Conservation (phyloP, 2,113 vertebrate genomes). For the Triplophysa dalaica region DNA sequence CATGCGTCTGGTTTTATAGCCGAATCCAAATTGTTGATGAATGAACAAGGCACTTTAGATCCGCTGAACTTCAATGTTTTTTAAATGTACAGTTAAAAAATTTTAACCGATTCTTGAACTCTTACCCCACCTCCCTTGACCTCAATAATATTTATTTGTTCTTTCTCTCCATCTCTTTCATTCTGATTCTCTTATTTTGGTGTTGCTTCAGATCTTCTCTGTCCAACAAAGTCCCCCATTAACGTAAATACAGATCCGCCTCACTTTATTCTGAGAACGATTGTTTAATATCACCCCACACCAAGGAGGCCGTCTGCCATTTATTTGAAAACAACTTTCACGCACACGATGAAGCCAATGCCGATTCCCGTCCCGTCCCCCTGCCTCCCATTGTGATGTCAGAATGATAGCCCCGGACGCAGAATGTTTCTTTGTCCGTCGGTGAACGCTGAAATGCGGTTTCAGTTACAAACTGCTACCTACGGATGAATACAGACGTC, state of each 20-base stretch:
- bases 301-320: not conserved
- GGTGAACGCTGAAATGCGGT: too few relatives aligned
- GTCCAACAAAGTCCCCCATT: not conserved
- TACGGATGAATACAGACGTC: not conserved
- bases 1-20: not conserved
- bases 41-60: too few relatives aligned
- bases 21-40: not conserved
- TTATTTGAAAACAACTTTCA: not conserved
- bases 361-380: not conserved
- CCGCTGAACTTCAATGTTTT: too few relatives aligned
- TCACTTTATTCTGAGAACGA: not conserved
- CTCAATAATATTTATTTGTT: not conserved
- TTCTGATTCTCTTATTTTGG: not conserved
- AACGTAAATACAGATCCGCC: not conserved
- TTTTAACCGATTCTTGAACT: too few relatives aligned
- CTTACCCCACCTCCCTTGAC: not conserved
- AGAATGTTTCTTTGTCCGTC: not conserved
- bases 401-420: not conserved
- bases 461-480: not conserved
- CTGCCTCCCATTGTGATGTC: not conserved
- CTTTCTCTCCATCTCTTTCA: not conserved
- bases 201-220: not conserved
- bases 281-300: not conserved
- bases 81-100: too few relatives aligned
- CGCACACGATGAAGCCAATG: not conserved